Evolutionary conservation across 2,888 invertebrate species (phyloP), one percentile per base, ranked within the genome.

Genomic region (Gortyna flavago): DNA sequence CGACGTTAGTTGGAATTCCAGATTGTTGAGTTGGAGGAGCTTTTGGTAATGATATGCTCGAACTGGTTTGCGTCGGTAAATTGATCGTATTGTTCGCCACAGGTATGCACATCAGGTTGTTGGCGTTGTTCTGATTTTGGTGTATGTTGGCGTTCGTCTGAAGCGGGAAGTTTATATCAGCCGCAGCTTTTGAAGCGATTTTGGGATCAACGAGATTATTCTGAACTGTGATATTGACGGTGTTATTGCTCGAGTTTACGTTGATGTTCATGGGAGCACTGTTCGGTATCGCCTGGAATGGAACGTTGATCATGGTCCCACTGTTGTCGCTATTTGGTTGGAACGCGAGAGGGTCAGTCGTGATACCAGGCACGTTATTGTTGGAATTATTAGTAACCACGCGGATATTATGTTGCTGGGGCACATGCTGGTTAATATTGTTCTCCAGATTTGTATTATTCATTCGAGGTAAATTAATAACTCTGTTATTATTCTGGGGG

Each of bases 1-100:
- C 98, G 72, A 98, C 97, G 92, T 98, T 98, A 21, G 98, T 98
- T 32, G 98, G 98, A 88, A 98, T 97, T 57, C 97, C 97, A 80
- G 95, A 95, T 88, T 97, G 97, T 90, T 97, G 97, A 81, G 97
- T 97, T 21, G 97, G 96, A 51, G 97, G 96, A 73, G 97, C 97
- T 88, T 97, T 97, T 13, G 97, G 97, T 81, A 97, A 94, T 79
- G 97, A 97, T 84, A 97, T 97, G 89, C 97, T 97, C 57, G 97
- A 95, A 87, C 95, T 95, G 80, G 94, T 97, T 88, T 97, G 97
- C 21, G 95, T 95, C 35, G 97, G 97, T 81, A 97, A 91, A 88
- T 94, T 97, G 35, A 97, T 97, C 16, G 97, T 95, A 83, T 93
- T 96, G 82, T 94, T 96, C 77, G 93, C 95, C 41, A 96, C 95